Conservation (phyloP, 1,140 invertebrate genomes). For the Ectropis grisescens region DNA sequence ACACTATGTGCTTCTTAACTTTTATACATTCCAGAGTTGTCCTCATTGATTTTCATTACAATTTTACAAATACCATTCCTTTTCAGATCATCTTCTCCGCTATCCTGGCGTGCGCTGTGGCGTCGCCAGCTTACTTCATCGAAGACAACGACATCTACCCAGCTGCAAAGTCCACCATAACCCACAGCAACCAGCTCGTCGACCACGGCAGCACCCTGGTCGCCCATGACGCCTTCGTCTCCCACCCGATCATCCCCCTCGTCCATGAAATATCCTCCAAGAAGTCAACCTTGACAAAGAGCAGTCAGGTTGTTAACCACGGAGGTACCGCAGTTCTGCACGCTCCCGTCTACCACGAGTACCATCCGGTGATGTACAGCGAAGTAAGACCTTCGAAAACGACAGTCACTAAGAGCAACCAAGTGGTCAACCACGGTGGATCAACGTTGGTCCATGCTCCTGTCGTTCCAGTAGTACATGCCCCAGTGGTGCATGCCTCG, state of each 20-base stretch:
- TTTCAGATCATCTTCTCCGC: constrained; percentile 53
- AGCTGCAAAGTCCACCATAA: constrained; percentile 22
- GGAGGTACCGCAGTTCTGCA: constrained; percentile 29
- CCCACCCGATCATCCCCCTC: constrained; percentile 17
- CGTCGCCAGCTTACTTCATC: constrained; percentile 42
- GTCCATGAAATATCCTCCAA: constrained; percentile 15
- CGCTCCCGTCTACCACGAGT: constrained; percentile 8
- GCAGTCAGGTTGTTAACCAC: constrained; percentile 46
- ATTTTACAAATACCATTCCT: no score
- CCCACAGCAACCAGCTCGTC: constrained; percentile 28
- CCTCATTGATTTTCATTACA: no score
- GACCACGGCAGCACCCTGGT: constrained; percentile 26
- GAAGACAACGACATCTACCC: constrained; percentile 11
- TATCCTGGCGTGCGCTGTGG: constrained; percentile 56
- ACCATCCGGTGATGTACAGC: constrained; percentile 29
- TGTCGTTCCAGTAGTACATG: constrained; percentile 9
- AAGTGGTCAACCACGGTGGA: constrained; percentile 43
- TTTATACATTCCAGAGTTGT: no score
- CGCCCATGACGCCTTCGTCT: constrained; percentile 17
- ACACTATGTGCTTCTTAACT: no score
- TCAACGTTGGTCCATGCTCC: constrained; percentile 39
- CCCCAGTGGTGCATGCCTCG: constrained; percentile 16
- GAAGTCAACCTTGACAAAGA: constrained; percentile 40
- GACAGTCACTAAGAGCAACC: constrained; percentile 40
- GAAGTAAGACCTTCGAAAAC: constrained; percentile 28